phyloP scores from a whole-genome alignment of 2,888 invertebrate genomes.

The Pseudanteris insignis region DNA sequence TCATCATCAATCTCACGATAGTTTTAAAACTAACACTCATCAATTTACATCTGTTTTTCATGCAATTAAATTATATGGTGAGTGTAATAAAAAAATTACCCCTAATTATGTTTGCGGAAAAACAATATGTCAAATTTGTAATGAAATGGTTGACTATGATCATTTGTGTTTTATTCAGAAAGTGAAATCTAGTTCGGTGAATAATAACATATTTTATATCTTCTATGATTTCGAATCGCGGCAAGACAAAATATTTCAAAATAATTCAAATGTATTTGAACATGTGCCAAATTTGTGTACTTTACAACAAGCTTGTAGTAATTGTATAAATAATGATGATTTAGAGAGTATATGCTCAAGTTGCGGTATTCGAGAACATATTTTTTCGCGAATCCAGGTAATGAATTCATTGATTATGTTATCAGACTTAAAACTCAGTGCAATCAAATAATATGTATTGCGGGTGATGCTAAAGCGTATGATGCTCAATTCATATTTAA shows the following conservation, averaged over 20 bases:
- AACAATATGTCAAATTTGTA: too few relatives aligned
- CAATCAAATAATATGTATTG: constrained; percentile 31
- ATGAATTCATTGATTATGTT: constrained; percentile 24
- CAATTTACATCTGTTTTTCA: too few relatives aligned
- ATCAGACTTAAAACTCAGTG: constrained; percentile 3
- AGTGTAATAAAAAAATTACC: too few relatives aligned
- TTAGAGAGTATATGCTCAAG: not conserved
- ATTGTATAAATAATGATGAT: constrained; percentile 5
- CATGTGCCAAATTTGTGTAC: constrained; percentile 10
- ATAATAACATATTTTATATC: not conserved
- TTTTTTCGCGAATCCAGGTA: constrained; percentile 19
- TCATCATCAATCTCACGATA: too few relatives aligned
- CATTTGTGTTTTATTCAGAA: too few relatives aligned
- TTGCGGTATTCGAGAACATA: constrained; percentile 19
- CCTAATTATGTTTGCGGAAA: too few relatives aligned
- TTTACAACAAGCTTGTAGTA: constrained; percentile 2
- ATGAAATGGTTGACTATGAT: too few relatives aligned
- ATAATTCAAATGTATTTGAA: not conserved
- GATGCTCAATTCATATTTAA: constrained; percentile 13
- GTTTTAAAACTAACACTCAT: too few relatives aligned
- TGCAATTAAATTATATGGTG: too few relatives aligned
- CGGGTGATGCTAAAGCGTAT: constrained; percentile 21
- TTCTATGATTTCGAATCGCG: constrained; percentile 16
- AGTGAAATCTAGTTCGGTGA: too few relatives aligned
- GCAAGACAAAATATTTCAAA: not conserved